Evolutionary conservation across 2,888 invertebrate genomes (phyloP), one percentile per base, ranked within the genome.

Genomic region (Bimastos eiseni): DNA sequence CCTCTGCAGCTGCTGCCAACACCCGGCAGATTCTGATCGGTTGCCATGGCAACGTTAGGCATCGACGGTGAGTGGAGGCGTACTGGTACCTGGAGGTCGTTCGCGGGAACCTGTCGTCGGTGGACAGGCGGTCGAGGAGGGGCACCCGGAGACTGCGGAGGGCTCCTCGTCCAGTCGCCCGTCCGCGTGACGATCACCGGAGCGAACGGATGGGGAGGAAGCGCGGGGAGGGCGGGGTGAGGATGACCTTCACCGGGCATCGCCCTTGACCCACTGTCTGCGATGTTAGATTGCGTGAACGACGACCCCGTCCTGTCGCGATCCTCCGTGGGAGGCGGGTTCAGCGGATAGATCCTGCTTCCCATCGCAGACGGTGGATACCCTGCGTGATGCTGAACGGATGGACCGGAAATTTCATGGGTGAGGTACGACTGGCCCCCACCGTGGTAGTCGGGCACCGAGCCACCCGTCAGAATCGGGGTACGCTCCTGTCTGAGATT

Each of bases 11-110:
- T 15, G 15, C 41, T 15, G 15, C 41, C 41, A 41, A 15, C 41
- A 17, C 36, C 86, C 11, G 86, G 86, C 86, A 86, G 37, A 24
- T 86, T 86, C 86, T 86, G 86, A 34, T 37, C 86, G 37, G 86
- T 36, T 36, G 86, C 34, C 86, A 86, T 86, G 17, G 86, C 86
- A 86, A 86, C 86, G 86, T 86, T 86, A 86, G 86, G 86, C 86
- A 86, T 86, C 36, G 86, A 86, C 24, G 86, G 86, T 37, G 86
- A 86, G 86, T 86, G 86, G 36, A 86, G 86, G 34, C 86, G 34
- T 36, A 37, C 34, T 36, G 86, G 34, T 24, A 33, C 86, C 86
- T 36, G 86, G 36, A n/a, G n/a, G 17, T 70, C 70, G 17, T n/a
- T 5, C n/a, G n/a, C n/a, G n/a, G n/a, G n/a, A 8, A 8, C 13